Evolutionary conservation across 2,113 vertebrate species (phyloP).

Genomic region (Solea solea): DNA sequence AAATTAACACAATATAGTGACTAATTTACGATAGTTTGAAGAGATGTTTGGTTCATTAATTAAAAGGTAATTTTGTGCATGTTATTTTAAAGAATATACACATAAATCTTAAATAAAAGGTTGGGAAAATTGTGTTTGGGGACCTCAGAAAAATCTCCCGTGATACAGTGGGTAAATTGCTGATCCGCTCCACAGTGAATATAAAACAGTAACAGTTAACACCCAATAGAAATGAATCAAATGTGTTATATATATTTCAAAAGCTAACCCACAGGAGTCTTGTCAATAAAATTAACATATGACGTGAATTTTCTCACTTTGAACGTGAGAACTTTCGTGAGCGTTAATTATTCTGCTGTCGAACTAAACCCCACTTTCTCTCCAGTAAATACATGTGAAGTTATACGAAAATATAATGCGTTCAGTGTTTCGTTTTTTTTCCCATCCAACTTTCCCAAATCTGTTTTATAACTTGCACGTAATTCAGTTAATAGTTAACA

Average conservation of each 20-base stretch:
- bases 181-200: neutral
- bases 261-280: neutral
- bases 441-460: constrained; percentile 7
- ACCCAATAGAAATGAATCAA: neutral
- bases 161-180: too few relatives aligned
- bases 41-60: too few relatives aligned
- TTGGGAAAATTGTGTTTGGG: too few relatives aligned
- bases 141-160: too few relatives aligned
- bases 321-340: neutral
- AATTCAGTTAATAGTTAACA: constrained; percentile 4
- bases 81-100: too few relatives aligned
- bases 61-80: too few relatives aligned
- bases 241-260: neutral
- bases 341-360: constrained; percentile 10
- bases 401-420: constrained; percentile 3
- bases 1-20: too few relatives aligned
- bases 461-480: constrained; percentile 11
- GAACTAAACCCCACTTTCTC: neutral
- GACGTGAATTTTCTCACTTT: constrained; percentile 1
- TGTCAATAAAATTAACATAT: neutral
- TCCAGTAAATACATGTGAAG: neutral
- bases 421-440: neutral
- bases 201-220: neutral
- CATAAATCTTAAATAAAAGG: too few relatives aligned
- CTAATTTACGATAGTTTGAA: too few relatives aligned